These are phyloP conservation scores for Falco cherrug DNA, from an alignment of 2,797 vertebrate genomes.

Conservation along the genomic window DNA sequence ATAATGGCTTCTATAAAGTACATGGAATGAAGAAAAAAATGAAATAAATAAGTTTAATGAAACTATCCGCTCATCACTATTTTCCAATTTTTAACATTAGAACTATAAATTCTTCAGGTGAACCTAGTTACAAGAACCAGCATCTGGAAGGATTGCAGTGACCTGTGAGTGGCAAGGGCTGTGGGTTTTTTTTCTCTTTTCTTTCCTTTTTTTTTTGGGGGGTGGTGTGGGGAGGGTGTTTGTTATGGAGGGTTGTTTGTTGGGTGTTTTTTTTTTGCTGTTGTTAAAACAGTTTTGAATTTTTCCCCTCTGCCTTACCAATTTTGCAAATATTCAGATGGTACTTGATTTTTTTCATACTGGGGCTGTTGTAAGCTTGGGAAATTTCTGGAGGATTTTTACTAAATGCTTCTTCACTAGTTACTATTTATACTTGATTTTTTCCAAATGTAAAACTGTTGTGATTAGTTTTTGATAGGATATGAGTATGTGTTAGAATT, in stretches of 20 bases:
- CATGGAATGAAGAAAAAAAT: not conserved
- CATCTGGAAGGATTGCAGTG: not conserved
- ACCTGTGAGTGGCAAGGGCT: not conserved
- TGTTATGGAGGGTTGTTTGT: too few species aligned
- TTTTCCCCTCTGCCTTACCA: not conserved
- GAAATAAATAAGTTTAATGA: not conserved
- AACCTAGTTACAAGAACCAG: not conserved
- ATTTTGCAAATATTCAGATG: not conserved
- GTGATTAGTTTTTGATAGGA: not conserved
- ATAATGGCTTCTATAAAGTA: not conserved
- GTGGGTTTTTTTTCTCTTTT: not conserved
- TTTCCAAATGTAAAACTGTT: not conserved
- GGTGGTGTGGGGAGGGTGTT: accelerated
- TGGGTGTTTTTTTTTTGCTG: not conserved
- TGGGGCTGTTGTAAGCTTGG: not conserved
- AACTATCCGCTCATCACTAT: not conserved
- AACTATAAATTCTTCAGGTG: not conserved
- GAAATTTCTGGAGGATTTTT: not conserved
- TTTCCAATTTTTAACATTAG: not conserved
- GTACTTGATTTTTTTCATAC: not conserved
- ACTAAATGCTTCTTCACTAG: not conserved
- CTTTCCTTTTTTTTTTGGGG: not conserved
- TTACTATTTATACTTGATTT: not conserved
- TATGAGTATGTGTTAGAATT: not conserved
- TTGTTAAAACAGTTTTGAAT: not conserved